Evolutionary conservation across 2,888 invertebrate genomes (phyloP), one percentile per base, ranked within the genome.

Genomic region (Nomada ruficornis): DNA sequence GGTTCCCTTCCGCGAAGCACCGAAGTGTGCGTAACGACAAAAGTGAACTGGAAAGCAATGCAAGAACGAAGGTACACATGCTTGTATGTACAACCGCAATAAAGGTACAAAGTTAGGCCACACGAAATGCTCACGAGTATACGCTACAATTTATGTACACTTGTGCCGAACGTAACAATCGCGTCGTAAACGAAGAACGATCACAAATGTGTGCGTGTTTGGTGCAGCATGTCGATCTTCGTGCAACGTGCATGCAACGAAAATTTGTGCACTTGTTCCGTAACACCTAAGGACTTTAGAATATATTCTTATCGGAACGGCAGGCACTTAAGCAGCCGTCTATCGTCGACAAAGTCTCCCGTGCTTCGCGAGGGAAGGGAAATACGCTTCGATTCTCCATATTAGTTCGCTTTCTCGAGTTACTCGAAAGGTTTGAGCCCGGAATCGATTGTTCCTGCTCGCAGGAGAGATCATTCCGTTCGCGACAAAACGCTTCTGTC

Each of bases 131-230:
- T 60, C 59, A 29, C 42, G 59, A 69, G 29, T 3, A 29, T 60
- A 50, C n/a, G 59, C 36, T 10, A n/a, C 44, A 23, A 54, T 71
- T 42, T 70, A 63, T 36, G 26, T 54, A 72, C 57, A 72, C 15
- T 57, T 59, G 57, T 59, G 50, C 73, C 2, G 42, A 50, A 72
- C 50, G 26, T 60, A 76, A 70, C 26, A 75, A 7, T 75, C 42
- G 23, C 60, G 13, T 63, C 42, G 18, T 29, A 59, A 64, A 26
- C 29, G 29, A 44, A 42, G 23, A 60, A 60, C 20, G 26, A 67
- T 52, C 67, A n/a, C 50, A 44, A 78, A 52, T 44, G 63, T 80
- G 80, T 80, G 80, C 80, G 80, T 68, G 65, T 79, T 72, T 63
- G 23, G 18, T 26, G 20, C 47, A 63, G 44, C n/a, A 52, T 60